These are phyloP conservation scores for Rutpela maculata DNA, from an alignment of 2,888 invertebrate genomes.

Conservation along the genomic window DNA sequence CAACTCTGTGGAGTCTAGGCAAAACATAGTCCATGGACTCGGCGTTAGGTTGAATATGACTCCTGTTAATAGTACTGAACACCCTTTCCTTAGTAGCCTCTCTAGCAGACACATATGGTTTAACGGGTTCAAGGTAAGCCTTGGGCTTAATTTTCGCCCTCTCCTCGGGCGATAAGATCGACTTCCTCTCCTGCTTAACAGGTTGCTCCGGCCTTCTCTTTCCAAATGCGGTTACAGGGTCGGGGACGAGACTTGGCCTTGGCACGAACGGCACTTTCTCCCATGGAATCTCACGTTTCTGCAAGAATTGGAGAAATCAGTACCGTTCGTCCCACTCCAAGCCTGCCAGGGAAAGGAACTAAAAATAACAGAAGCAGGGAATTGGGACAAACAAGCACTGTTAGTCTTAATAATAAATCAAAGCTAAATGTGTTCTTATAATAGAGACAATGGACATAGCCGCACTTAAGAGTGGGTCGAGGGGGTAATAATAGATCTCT, in stretches of 20 bases:
- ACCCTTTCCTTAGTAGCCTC: conserved; percentile 81
- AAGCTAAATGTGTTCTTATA: conserved; percentile 28
- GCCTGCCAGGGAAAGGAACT: conserved; percentile 46
- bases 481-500: too few species aligned
- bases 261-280: conserved; percentile 92
- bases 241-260: conserved; percentile 88
- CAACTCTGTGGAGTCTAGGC: conserved; percentile 78
- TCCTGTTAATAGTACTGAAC: conserved; percentile 77
- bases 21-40: conserved; percentile 81
- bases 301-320: conserved; percentile 61
- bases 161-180: conserved; percentile 77
- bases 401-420: conserved; percentile 15
- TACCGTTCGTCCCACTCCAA: conserved; percentile 69
- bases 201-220: conserved; percentile 74
- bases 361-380: conserved; percentile 59
- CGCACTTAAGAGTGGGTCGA: neutral
- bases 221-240: conserved; percentile 91
- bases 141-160: conserved; percentile 80
- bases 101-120: conserved; percentile 82
- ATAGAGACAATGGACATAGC: conserved; percentile 33
- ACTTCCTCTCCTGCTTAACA: conserved; percentile 65
- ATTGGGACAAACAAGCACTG: conserved; percentile 61
- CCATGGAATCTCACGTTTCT: conserved; percentile 84
- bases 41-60: conserved; percentile 75
- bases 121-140: conserved; percentile 78